phyloP scores from a whole-genome alignment of 2,797 vertebrate species.

The Platalea minor region DNA sequence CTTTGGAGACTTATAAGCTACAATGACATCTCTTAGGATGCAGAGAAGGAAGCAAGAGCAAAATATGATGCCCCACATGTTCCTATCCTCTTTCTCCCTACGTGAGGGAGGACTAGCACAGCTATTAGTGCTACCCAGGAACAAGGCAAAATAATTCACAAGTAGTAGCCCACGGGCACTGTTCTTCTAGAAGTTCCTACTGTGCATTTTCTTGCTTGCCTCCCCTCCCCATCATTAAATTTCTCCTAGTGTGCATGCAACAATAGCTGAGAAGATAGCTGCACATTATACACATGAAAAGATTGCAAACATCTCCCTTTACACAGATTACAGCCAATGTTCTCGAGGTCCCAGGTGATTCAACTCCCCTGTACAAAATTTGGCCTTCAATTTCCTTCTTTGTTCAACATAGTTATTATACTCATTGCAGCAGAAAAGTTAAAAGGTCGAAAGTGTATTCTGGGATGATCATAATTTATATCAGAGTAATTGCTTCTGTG shows the following conservation, averaged over 20 bases:
- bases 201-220: not conserved
- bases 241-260: not conserved
- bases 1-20: not conserved
- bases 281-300: not conserved
- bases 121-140: not conserved
- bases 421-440: not conserved
- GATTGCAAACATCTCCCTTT: not conserved
- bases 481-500: not conserved
- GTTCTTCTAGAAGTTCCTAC: not conserved
- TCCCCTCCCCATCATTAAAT: not conserved
- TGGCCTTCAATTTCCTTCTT: not conserved
- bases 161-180: fast-evolving
- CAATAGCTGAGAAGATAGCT: not conserved
- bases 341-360: not conserved
- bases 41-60: not conserved
- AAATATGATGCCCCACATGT: not conserved
- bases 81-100: not conserved
- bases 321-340: not conserved
- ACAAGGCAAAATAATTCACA: not conserved
- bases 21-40: not conserved
- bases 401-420: not conserved
- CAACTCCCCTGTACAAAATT: not conserved
- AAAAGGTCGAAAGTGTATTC: conserved; percentile 1
- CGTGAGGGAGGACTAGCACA: not conserved
- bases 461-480: not conserved